A percentile compares a stretch with the other conserved stretches of the same genome.
phyloP scores from a whole-genome alignment of 2,797 vertebrate genomes.

The Sus cebifrons region DNA sequence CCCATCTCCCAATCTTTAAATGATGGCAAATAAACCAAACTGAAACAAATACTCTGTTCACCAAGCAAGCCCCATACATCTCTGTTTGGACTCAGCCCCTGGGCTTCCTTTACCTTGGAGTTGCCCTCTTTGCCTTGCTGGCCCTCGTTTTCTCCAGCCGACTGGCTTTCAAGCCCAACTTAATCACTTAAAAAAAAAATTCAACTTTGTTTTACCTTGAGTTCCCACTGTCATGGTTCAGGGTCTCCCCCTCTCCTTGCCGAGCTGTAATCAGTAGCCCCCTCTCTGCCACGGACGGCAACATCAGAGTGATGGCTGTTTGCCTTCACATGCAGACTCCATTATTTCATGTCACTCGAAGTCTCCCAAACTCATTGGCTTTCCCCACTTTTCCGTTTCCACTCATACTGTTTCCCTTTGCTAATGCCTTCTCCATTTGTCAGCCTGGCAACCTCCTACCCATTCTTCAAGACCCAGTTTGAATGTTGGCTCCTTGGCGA shows the following conservation, averaged over 20 bases:
- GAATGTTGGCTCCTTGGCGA: not conserved
- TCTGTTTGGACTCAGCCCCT: not conserved
- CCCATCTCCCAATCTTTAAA: not conserved
- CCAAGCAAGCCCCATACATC: not conserved
- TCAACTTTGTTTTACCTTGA: not conserved
- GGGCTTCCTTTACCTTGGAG: not conserved
- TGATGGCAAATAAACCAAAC: not conserved
- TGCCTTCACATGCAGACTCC: not conserved
- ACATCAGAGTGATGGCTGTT: not conserved
- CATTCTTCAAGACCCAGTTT: not conserved
- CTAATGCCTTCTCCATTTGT: not conserved
- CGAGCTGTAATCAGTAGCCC: not conserved
- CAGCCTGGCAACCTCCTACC: not conserved
- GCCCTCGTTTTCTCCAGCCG: not conserved
- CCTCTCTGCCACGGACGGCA: accelerated
- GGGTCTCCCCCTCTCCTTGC: accelerated
- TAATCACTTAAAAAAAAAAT: not conserved
- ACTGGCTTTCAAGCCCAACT: not conserved
- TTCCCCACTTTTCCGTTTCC: not conserved
- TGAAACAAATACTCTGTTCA: not conserved
- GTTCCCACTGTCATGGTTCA: accelerated
- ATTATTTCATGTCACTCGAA: accelerated
- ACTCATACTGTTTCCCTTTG: not conserved
- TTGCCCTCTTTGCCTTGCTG: not conserved
- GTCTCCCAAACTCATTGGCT: not conserved